Evolutionary conservation across 2,888 invertebrate genomes (phyloP).

Genomic region (Tetragonisca angustula): DNA sequence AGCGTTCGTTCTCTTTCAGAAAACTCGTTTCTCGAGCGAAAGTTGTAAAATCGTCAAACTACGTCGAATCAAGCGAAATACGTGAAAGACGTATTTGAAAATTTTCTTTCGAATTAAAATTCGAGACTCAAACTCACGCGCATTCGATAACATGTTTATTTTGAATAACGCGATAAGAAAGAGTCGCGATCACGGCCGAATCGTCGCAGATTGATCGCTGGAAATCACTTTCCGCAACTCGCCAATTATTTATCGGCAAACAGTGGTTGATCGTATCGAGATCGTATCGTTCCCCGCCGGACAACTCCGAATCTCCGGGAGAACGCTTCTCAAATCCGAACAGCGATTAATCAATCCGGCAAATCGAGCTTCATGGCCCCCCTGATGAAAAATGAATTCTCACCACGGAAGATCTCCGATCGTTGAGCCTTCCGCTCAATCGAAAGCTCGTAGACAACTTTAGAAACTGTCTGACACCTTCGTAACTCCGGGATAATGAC

Average conservation of each 20-base stretch:
- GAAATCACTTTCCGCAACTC: slow-evolving; percentile 6
- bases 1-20: no score
- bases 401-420: slow-evolving; percentile 17
- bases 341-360: slow-evolving; percentile 26
- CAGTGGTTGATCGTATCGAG: slow-evolving; percentile 14
- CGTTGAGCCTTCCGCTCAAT: neutral
- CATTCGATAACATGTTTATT: neutral
- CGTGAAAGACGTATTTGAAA: neutral
- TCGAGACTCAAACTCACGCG: neutral
- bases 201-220: slow-evolving; percentile 11
- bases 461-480: neutral
- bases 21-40: no score
- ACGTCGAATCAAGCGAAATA: no score
- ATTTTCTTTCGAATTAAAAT: neutral
- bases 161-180: neutral
- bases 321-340: slow-evolving; percentile 12
- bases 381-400: slow-evolving; percentile 20
- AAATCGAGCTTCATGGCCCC: slow-evolving; percentile 21
- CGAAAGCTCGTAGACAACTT: neutral
- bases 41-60: no score
- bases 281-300: slow-evolving; percentile 16
- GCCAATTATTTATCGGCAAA: slow-evolving; percentile 27
- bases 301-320: slow-evolving; percentile 1
- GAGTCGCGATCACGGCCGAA: neutral
- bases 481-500: neutral